These are phyloP conservation scores for Caloenas nicobarica DNA, from an alignment of 2,113 vertebrate genomes.

Conservation along the genomic window DNA sequence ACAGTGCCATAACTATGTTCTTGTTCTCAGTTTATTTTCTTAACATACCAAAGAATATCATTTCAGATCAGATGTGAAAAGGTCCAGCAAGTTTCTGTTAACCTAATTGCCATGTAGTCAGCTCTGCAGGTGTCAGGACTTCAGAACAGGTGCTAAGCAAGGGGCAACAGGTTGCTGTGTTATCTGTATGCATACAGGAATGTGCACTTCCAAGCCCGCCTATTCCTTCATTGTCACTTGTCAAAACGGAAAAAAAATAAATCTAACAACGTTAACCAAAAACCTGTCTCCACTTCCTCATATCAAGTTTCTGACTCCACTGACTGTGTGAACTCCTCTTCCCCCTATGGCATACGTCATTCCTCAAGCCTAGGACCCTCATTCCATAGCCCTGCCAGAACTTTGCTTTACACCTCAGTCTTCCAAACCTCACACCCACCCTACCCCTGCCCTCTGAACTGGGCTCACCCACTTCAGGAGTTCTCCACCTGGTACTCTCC, in stretches of 20 bases:
- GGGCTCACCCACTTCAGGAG: neutral
- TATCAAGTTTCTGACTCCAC: neutral
- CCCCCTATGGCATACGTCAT: neutral
- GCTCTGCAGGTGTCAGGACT: neutral
- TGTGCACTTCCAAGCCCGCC: neutral
- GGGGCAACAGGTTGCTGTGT: neutral
- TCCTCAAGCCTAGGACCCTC: neutral
- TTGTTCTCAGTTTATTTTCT: neutral
- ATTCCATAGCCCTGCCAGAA: neutral
- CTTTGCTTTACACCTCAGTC: neutral
- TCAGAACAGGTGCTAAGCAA: neutral
- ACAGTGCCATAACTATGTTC: neutral
- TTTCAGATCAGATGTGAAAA: constrained; percentile 12
- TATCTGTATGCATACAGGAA: neutral
- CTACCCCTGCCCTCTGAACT: neutral
- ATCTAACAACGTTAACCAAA: neutral
- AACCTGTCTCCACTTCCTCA: neutral
- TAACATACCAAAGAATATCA: neutral
- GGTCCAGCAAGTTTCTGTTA: neutral
- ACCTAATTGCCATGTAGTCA: neutral
- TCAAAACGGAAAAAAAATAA: neutral
- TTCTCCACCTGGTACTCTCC: neutral
- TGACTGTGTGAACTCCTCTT: neutral
- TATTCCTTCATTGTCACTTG: neutral
- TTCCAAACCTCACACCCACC: neutral